A percentile compares a stretch with the other conserved stretches of the same genome.
These are phyloP conservation scores for Aphidius colemani DNA, from an alignment of 2,888 invertebrate species.

Conservation along the genomic window DNA sequence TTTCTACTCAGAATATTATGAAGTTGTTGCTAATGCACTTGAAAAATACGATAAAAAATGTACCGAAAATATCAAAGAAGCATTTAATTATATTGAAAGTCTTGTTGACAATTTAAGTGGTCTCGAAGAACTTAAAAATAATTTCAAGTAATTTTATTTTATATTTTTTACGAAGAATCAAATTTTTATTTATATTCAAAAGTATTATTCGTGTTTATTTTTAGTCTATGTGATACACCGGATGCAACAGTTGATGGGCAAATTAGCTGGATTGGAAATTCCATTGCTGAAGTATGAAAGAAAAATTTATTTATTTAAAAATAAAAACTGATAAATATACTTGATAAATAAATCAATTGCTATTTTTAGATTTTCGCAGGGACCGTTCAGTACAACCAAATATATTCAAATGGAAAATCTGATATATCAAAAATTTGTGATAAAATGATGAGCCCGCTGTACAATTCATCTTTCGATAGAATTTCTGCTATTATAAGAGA, in stretches of 20 bases:
- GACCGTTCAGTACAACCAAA: conserved; percentile 45
- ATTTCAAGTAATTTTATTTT: conserved; percentile 60
- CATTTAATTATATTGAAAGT: conserved; percentile 53
- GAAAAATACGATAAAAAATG: conserved; percentile 61
- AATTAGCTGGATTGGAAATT: conserved; percentile 59
- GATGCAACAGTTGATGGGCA: conserved; percentile 40
- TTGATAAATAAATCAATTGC: not conserved
- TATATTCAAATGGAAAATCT: conserved; percentile 25
- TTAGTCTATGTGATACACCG: conserved; percentile 52
- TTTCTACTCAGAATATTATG: conserved; percentile 63
- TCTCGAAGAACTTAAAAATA: conserved; percentile 51
- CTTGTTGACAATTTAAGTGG: conserved; percentile 52
- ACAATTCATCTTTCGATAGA: conserved; percentile 34
- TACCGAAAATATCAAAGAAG: conserved; percentile 55
- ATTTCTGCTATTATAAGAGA: conserved; percentile 1
- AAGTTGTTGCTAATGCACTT: conserved; percentile 62
- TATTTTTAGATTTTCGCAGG: conserved; percentile 41
- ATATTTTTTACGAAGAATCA: conserved; percentile 31
- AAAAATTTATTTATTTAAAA: conserved; percentile 16
- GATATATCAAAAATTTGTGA: conserved; percentile 42
- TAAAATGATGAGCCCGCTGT: conserved; percentile 38
- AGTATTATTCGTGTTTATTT: not conserved
- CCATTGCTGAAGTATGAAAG: conserved; percentile 45
- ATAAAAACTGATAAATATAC: not conserved
- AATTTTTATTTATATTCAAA: not conserved